Percentiles rank a stretch among this genome's conserved stretches.
These are phyloP conservation scores for Carassius auratus DNA, from an alignment of 2,113 vertebrate genomes.

Conservation along the genomic window DNA sequence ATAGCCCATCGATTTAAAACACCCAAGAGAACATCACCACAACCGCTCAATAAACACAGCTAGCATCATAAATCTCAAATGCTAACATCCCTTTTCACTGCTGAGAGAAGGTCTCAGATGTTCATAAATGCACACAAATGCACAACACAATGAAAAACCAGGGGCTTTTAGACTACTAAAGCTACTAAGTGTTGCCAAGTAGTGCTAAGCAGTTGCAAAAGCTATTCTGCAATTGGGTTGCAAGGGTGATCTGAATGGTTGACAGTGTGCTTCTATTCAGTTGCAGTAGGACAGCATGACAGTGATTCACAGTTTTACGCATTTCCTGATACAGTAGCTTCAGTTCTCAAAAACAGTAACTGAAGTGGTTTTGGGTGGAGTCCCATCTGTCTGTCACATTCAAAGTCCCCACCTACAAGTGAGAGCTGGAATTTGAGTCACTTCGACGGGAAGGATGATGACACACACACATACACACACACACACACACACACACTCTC, in stretches of 20 bases:
- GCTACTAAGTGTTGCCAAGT: neutral
- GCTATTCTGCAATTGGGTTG: neutral
- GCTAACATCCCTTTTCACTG: neutral
- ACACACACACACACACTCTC: neutral
- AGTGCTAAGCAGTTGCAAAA: neutral
- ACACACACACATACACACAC: neutral
- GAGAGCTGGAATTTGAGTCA: slow-evolving; percentile 13
- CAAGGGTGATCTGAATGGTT: neutral
- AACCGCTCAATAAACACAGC: neutral
- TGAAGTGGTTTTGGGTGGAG: neutral
- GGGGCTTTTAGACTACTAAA: neutral
- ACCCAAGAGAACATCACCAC: slow-evolving; percentile 1
- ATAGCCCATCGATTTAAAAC: slow-evolving; percentile 10
- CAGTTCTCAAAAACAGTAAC: neutral
- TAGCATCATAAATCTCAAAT: neutral
- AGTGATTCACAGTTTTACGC: neutral
- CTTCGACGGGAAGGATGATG: neutral
- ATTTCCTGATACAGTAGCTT: neutral
- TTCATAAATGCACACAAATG: neutral
- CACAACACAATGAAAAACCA: neutral
- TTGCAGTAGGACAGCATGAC: neutral
- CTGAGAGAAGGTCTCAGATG: neutral
- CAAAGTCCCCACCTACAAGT: neutral
- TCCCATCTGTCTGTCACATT: neutral
- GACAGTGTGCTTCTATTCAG: neutral